These are phyloP conservation scores for Vulpes vulpes DNA, from an alignment of 2,113 vertebrate genomes.

Conservation along the genomic window DNA sequence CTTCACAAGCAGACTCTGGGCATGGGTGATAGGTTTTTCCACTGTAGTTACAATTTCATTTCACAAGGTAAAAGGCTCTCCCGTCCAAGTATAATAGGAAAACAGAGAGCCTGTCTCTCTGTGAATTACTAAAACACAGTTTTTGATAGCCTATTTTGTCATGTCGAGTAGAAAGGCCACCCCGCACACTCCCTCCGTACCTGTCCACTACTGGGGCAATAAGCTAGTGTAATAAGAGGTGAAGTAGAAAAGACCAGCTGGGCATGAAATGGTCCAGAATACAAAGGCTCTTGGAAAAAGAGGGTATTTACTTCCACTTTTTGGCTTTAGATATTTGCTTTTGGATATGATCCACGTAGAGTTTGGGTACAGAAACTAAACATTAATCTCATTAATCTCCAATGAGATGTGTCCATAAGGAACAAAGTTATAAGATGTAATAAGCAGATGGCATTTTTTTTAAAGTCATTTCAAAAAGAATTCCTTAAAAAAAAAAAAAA, in stretches of 20 bases:
- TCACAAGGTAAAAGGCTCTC: slow-evolving; percentile 76
- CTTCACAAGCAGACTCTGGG: slow-evolving; percentile 36
- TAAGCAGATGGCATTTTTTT: background rate
- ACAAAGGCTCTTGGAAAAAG: slow-evolving; percentile 19
- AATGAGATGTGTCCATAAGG: slow-evolving; percentile 55
- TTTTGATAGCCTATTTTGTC: slow-evolving; percentile 74
- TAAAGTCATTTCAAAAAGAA: slow-evolving; percentile 49
- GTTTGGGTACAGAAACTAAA: slow-evolving; percentile 37
- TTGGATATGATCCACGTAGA: background rate
- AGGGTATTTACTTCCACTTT: slow-evolving; percentile 1
- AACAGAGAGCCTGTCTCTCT: slow-evolving; percentile 74
- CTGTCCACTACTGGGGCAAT: slow-evolving; percentile 62
- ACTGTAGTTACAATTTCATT: slow-evolving; percentile 79
- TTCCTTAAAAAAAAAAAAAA: slow-evolving; percentile 60
- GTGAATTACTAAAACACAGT: slow-evolving; percentile 77
- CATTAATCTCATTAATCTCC: slow-evolving; percentile 57
- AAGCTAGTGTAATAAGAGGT: slow-evolving; percentile 27
- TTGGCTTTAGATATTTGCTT: slow-evolving; percentile 29
- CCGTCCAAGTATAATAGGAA: slow-evolving; percentile 66
- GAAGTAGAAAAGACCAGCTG: slow-evolving; percentile 45
- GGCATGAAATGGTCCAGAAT: slow-evolving; percentile 5
- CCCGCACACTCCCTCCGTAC: slow-evolving; percentile 25
- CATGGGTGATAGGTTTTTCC: slow-evolving; percentile 72
- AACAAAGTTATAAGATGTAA: slow-evolving; percentile 48
- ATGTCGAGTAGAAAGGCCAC: slow-evolving; percentile 56